Base-by-base conservation (phyloP, 2,888 invertebrate genomes). In the Orchesellides sinensis region DNA sequence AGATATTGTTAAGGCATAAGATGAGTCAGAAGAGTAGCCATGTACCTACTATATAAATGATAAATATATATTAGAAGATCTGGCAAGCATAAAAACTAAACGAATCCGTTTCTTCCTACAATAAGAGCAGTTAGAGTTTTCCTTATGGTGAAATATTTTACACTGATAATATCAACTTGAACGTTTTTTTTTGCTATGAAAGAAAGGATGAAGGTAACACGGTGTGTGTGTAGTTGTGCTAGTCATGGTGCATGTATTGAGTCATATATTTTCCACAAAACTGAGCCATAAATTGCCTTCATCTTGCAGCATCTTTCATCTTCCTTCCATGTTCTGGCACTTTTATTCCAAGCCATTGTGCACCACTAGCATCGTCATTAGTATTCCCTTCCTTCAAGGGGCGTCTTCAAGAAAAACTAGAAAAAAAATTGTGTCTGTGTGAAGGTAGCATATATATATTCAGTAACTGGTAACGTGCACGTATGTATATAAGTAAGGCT, bases 231-330 rank as follows among this genome's bases (percentile, higher is more conserved):
- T 32, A 32, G 32, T 6, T 32, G 10, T 32, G 5, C 5, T 10
- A 32, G 6, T 6, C 32, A 40, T n/a, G n/a, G n/a, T n/a, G 40
- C 40, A 40, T 40, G 14, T 69, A 69, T 72, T 72, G 70, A 72
- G 70, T 59, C 83, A 85, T 83, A 83, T 79, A 85, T 85, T 85
- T 70, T 75, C 45, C 75, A 79, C 81, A 83, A 70, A 86, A 86
- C 84, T 83, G 83, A 83, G 84, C 78, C 84, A 86, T 86, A 86
- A 86, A 86, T 86, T 86, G 84, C 82, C 84, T 86, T 84, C 84
- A 84, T 86, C 83, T 84, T 35, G 52, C 85, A 87, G 85, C 87
- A 87, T 87, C 86, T 87, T 86, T 87, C 86, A 86, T 87, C 87
- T 85, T 85, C 17, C 17, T 61, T 80, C 72, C 83, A 81, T 86